A percentile compares a stretch with the other conserved stretches of the same genome.
Evolutionary conservation across 2,797 vertebrate species (phyloP).

Genomic region (Staurois parvus): DNA sequence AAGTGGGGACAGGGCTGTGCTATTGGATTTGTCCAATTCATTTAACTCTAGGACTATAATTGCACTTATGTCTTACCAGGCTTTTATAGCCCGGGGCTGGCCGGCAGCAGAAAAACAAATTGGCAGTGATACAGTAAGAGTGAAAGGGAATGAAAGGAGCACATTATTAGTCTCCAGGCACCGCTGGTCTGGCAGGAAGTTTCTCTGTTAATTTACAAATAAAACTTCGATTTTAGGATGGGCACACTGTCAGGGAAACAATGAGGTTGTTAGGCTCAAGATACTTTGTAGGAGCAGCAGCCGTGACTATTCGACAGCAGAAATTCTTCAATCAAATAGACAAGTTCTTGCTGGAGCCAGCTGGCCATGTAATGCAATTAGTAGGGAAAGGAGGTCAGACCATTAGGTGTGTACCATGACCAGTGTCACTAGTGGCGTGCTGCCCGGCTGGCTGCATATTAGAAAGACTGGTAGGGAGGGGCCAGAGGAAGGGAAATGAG

Average conservation of each 20-base stretch:
- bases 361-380: constrained; percentile 96
- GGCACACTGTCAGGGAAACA: constrained; percentile 80
- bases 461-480: constrained; percentile 16
- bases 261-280: constrained; percentile 80
- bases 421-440: constrained; percentile 74
- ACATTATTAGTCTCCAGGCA: constrained; percentile 87
- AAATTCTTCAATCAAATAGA: constrained; percentile 96
- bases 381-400: constrained; percentile 88
- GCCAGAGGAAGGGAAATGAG: constrained; percentile 57
- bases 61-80: constrained; percentile 89
- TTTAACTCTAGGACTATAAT: constrained; percentile 92
- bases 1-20: constrained; percentile 85
- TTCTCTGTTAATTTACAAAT: constrained; percentile 96
- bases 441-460: constrained; percentile 71
- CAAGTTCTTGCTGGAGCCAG: constrained; percentile 89
- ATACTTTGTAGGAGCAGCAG: constrained; percentile 81
- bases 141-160: constrained; percentile 85
- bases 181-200: constrained; percentile 87
- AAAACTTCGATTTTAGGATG: constrained; percentile 91
- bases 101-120: constrained; percentile 83
- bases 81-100: constrained; percentile 83
- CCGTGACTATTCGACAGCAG: constrained; percentile 81
- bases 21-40: constrained; percentile 86
- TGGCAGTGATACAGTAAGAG: constrained; percentile 80
- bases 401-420: constrained; percentile 80